Conservation (phyloP, 2,888 invertebrate species). For the Drosophila nigritarsus region DNA sequence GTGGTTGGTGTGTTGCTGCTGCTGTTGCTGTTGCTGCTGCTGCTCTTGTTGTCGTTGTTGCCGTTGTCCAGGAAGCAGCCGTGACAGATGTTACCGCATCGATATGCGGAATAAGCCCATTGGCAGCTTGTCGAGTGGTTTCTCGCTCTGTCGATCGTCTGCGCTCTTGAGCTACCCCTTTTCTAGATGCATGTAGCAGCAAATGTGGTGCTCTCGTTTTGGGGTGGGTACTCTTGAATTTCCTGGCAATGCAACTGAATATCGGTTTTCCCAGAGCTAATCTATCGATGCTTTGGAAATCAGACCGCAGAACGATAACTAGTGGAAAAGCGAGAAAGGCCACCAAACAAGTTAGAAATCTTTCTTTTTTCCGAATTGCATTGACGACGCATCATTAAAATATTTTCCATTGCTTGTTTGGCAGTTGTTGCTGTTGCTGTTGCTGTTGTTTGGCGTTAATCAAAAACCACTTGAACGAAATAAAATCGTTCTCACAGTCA, state of each 20-base stretch:
- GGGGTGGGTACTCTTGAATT: conserved; percentile 39
- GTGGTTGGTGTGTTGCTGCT: conserved; percentile 23
- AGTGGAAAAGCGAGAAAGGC: conserved; percentile 53
- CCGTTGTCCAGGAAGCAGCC: conserved; percentile 65
- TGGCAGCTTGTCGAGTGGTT: conserved; percentile 72
- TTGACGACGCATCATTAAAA: conserved; percentile 76
- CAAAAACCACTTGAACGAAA: conserved; percentile 80
- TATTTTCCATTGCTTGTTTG: conserved; percentile 74
- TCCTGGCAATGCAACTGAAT: conserved; percentile 6
- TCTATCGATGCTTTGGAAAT: conserved; percentile 61
- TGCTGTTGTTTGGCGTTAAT: conserved; percentile 68
- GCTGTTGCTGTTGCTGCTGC: conserved; percentile 20
- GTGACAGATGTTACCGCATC: conserved; percentile 77
- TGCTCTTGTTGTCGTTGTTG: conserved; percentile 23
- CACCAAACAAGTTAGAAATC: conserved; percentile 77
- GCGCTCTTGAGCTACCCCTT: conserved; percentile 54
- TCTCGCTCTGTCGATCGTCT: conserved; percentile 28
- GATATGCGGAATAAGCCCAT: conserved; percentile 48
- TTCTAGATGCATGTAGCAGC: conserved; percentile 1
- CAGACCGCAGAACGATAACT: conserved; percentile 49
- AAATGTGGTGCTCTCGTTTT: neutral
- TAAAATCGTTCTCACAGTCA: conserved; percentile 80
- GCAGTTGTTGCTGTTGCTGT: conserved; percentile 36
- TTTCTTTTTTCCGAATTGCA: conserved; percentile 68
- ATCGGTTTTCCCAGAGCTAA: conserved; percentile 49